phyloP scores from a whole-genome alignment of 2,113 vertebrate species.

The Thomomys bottae region DNA sequence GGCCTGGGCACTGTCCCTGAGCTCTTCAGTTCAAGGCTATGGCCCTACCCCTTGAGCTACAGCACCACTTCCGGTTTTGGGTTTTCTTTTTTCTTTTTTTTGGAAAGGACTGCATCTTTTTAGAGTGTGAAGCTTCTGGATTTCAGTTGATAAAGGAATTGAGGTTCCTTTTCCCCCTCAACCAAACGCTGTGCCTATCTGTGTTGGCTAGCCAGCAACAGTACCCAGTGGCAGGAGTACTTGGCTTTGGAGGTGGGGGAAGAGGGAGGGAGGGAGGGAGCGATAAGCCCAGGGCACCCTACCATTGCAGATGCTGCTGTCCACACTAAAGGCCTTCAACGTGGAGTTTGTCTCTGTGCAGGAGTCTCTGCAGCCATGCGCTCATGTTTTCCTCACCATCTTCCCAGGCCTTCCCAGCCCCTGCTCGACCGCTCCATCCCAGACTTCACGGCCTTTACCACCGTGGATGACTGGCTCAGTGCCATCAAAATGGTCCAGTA shows the following conservation, averaged over 20 bases:
- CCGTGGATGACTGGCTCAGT: constrained; percentile 97
- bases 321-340: accelerated
- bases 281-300: neutral
- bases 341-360: neutral
- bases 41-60: too few species aligned
- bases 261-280: neutral
- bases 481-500: constrained; percentile 99
- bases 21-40: too few species aligned
- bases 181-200: neutral
- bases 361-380: accelerated
- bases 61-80: too few species aligned
- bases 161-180: neutral
- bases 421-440: constrained; percentile 98
- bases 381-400: constrained; percentile 64
- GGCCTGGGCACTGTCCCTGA: too few species aligned
- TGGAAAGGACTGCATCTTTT: neutral
- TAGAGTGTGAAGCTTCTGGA: neutral
- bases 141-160: neutral
- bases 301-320: accelerated
- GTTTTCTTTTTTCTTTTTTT: neutral
- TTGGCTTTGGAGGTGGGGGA: neutral
- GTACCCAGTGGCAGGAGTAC: neutral
- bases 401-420: constrained; percentile 96
- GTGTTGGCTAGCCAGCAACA: neutral
- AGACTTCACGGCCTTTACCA: constrained; percentile 98